phyloP scores from a whole-genome alignment of 1,140 invertebrate species.

The Cardiocondyla obscurior region DNA sequence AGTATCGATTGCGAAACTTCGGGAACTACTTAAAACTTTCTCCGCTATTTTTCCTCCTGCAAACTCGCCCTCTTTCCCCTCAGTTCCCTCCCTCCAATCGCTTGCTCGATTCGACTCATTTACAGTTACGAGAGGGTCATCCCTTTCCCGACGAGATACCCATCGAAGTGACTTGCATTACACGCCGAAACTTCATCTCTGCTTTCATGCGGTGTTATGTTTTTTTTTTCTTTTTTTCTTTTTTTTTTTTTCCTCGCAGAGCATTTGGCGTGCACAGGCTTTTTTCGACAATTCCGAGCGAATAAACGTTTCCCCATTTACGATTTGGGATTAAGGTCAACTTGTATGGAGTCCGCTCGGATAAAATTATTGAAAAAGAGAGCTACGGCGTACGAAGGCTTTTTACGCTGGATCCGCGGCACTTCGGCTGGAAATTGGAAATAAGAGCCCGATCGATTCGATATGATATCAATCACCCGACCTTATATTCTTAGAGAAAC shows the following conservation, averaged over 20 bases:
- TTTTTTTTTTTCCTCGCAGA: too few species aligned
- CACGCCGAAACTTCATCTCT: background rate
- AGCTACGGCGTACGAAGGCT: background rate
- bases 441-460: constrained; percentile 3
- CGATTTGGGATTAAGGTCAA: constrained; percentile 5
- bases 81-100: background rate
- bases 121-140: constrained; percentile 19
- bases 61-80: background rate
- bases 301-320: background rate
- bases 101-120: constrained; percentile 42
- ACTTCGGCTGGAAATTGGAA: constrained; percentile 9
- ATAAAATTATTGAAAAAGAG: background rate
- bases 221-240: too few species aligned
- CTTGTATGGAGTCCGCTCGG: background rate
- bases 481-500: background rate
- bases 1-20: constrained; percentile 51
- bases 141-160: background rate
- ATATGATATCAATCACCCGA: background rate
- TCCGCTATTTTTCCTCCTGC: constrained; percentile 32
- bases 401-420: background rate
- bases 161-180: constrained; percentile 15
- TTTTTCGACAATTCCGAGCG: background rate
- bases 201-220: background rate
- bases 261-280: background rate
- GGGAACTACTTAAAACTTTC: constrained; percentile 51